Evolutionary conservation across 1,140 invertebrate genomes (phyloP), one percentile per base, ranked within the genome.

Genomic region (Pseudomyrmex sp.): DNA sequence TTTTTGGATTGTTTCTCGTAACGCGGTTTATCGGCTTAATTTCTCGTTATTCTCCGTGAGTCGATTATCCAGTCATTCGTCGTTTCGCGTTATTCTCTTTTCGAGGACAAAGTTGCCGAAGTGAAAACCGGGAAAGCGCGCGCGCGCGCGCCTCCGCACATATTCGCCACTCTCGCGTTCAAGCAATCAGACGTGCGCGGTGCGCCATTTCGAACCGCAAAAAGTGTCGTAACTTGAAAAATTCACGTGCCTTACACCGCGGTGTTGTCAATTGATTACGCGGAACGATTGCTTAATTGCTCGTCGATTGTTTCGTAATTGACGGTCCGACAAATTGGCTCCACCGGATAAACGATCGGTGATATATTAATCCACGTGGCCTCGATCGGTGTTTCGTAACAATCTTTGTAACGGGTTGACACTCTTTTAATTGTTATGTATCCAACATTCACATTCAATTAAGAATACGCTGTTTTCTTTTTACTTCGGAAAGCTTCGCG

Each of bases 221-320:
- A 56, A 59, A 48, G 54, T 59, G n/a, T 59, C 44, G 44, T 50
- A 18, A 46, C 54, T 72, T 61, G 18, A 72, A 72, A 80, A 80
- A 59, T 79, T 10, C 44, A 61, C n/a, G 20, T 66, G 50, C 23
- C 26, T 66, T 59, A 20, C 9, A 58, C 10, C 35, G 35, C 35
- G 35, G 23, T 54, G 52, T 75, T 88, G 70, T 75, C 72, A 82
- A 88, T 87, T 72, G 87, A 88, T 85, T 58, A 69, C 63, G n/a
- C 54, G 65, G 59, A 73, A 48, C 69, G 61, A 88, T 88, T 76
- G 83, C 82, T 88, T 88, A 88, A 88, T 88, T 73, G 86, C 15
- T 75, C 83, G 59, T 83, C 83, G 74, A 88, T 88, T 80, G 77
- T 88, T 85, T 88, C 58, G 58, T 88, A 88, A 88, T 88, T 87